phyloP scores from a whole-genome alignment of 2,888 invertebrate genomes.

The Priapulus caudatus region DNA sequence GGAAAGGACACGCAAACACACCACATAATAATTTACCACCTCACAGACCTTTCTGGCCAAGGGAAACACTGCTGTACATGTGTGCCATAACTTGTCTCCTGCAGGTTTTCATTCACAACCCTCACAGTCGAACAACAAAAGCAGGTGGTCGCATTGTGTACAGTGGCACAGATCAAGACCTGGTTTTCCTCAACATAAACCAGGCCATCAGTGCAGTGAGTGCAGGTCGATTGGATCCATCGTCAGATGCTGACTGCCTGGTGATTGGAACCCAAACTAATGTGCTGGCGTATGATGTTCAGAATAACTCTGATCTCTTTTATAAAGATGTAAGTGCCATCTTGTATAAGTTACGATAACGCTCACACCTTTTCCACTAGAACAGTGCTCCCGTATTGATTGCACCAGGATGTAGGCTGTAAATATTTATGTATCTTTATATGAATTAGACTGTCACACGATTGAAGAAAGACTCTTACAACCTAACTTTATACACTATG shows the following conservation, averaged over 20 bases:
- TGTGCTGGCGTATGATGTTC: constrained; percentile 71
- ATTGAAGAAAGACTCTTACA: no score
- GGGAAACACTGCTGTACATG: no score
- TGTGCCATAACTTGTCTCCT: constrained; percentile 18
- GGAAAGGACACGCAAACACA: no score
- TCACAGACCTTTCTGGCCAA: no score
- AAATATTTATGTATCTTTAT: no score
- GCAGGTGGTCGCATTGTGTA: constrained; percentile 21
- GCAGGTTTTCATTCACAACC: constrained; percentile 70
- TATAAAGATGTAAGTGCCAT: constrained; percentile 58
- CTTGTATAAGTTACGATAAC: neutral
- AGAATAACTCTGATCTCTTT: constrained; percentile 79
- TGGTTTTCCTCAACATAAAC: constrained; percentile 58
- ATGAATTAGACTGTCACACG: no score
- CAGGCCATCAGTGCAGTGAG: constrained; percentile 63
- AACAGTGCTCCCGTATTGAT: no score
- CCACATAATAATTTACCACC: no score
- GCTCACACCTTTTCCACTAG: no score
- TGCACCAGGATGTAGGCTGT: no score
- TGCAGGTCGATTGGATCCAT: constrained; percentile 55
- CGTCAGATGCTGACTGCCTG: constrained; percentile 53
- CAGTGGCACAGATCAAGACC: constrained; percentile 33
- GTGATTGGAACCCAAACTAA: constrained; percentile 65
- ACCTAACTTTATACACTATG: no score
- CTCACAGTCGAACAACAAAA: constrained; percentile 51